A percentile compares a stretch with the other conserved stretches of the same genome.
Evolutionary conservation across 1,140 invertebrate genomes (phyloP).

Genomic region (Drosophila auraria): DNA sequence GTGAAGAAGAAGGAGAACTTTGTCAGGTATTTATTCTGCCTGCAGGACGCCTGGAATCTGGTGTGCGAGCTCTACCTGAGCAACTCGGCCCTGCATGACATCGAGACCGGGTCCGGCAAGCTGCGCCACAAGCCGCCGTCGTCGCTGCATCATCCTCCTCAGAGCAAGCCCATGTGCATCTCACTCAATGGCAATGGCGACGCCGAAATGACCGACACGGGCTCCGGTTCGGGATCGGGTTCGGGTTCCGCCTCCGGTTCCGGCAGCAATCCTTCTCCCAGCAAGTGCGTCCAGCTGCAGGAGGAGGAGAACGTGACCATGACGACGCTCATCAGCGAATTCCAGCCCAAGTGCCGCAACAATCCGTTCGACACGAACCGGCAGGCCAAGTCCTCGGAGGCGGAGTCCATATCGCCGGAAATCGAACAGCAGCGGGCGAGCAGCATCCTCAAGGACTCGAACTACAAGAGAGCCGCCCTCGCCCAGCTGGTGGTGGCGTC

Average conservation of each 20-base stretch:
- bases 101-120: conserved; percentile 84
- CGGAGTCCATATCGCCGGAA: conserved; percentile 89
- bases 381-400: conserved; percentile 85
- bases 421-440: conserved; percentile 91
- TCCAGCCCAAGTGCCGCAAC: conserved; percentile 86
- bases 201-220: conserved; percentile 33
- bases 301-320: conserved; percentile 85
- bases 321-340: conserved; percentile 85
- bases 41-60: conserved; percentile 87
- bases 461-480: conserved; percentile 80
- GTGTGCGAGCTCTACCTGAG: conserved; percentile 86
- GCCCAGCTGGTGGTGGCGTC: conserved; percentile 83
- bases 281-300: conserved; percentile 69
- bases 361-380: conserved; percentile 86
- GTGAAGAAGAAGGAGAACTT: conserved; percentile 87
- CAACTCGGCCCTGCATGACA: conserved; percentile 85
- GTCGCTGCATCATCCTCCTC: conserved; percentile 12
- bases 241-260: conserved; percentile 25
- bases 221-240: conserved; percentile 20
- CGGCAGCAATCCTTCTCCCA: conserved; percentile 60
- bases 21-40: conserved; percentile 86
- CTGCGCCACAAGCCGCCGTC: conserved; percentile 34
- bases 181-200: conserved; percentile 66
- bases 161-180: conserved; percentile 67
- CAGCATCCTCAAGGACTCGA: conserved; percentile 91